Percentiles rank a stretch among this genome's conserved stretches.
These are phyloP conservation scores for Electrona antarctica DNA, from an alignment of 2,113 vertebrate genomes.

Conservation along the genomic window DNA sequence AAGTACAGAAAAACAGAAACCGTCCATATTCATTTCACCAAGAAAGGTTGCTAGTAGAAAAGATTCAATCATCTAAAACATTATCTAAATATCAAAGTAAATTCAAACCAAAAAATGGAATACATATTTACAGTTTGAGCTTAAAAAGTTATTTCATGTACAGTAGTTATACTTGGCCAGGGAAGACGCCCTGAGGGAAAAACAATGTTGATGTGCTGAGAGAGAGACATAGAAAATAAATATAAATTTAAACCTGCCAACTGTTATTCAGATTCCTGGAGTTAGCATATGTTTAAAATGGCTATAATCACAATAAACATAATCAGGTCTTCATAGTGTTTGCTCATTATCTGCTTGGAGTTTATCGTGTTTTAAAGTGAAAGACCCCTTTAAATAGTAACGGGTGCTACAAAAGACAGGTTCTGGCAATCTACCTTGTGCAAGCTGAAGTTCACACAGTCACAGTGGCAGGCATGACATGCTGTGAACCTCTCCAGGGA, in stretches of 20 bases:
- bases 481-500: background rate
- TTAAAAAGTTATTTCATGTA: slow-evolving; percentile 58
- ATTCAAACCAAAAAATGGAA: slow-evolving; percentile 15
- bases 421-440: slow-evolving; percentile 13
- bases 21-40: slow-evolving; percentile 23
- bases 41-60: slow-evolving; percentile 30
- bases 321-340: background rate
- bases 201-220: slow-evolving; percentile 42
- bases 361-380: background rate
- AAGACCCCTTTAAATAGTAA: background rate
- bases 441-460: background rate
- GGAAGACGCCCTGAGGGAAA: slow-evolving; percentile 42
- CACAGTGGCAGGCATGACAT: slow-evolving; percentile 6
- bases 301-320: background rate
- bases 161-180: slow-evolving; percentile 53
- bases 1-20: slow-evolving; percentile 15
- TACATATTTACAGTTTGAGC: slow-evolving; percentile 42
- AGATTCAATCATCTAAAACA: slow-evolving; percentile 42
- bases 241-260: slow-evolving; percentile 15
- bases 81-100: slow-evolving; percentile 32
- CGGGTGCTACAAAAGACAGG: slow-evolving; percentile 18
- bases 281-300: slow-evolving; percentile 20
- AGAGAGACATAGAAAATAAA: slow-evolving; percentile 24
- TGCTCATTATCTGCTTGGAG: background rate
- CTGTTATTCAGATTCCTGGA: slow-evolving; percentile 24